Conservation (phyloP, 2,113 vertebrate genomes). For the Percopsis transmontana region DNA sequence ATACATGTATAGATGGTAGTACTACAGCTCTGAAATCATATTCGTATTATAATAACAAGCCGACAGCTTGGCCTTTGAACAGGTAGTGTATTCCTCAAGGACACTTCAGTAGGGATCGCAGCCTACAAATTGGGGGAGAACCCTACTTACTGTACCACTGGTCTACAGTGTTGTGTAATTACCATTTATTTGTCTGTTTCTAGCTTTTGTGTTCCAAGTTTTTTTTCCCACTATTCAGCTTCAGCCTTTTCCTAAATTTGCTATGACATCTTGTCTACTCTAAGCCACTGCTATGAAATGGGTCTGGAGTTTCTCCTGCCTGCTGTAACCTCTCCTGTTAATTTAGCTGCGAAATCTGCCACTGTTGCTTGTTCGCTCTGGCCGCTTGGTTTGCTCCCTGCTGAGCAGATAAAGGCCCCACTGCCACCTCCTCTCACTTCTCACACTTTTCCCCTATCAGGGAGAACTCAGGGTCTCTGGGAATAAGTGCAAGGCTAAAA, state of each 20-base stretch:
- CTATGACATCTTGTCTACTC: slow-evolving; percentile 22
- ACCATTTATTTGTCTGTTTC: too few species aligned
- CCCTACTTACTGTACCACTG: too few species aligned
- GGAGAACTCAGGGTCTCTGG: slow-evolving; percentile 6
- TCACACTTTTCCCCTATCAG: neutral
- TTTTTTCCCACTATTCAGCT: too few species aligned
- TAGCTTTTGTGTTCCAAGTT: neutral
- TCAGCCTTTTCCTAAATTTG: slow-evolving; percentile 31
- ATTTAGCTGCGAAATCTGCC: slow-evolving; percentile 22
- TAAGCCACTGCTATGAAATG: slow-evolving; percentile 36
- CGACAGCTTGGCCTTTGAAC: too few species aligned
- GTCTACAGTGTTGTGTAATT: too few species aligned
- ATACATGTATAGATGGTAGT: too few species aligned
- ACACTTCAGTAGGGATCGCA: too few species aligned
- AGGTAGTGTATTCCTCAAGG: too few species aligned
- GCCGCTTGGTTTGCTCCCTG: slow-evolving; percentile 14
- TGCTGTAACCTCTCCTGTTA: slow-evolving; percentile 30
- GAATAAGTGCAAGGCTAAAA: slow-evolving; percentile 26
- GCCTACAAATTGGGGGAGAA: too few species aligned
- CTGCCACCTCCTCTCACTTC: slow-evolving; percentile 18
- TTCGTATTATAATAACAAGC: too few species aligned
- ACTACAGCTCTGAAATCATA: too few species aligned
- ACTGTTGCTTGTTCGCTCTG: slow-evolving; percentile 33
- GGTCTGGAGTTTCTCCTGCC: slow-evolving; percentile 25
- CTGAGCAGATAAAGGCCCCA: slow-evolving; percentile 38